Percentiles rank a stretch among this genome's conserved stretches.
phyloP scores from a whole-genome alignment of 1,140 invertebrate species.

The Dolichoris vasculosae region DNA sequence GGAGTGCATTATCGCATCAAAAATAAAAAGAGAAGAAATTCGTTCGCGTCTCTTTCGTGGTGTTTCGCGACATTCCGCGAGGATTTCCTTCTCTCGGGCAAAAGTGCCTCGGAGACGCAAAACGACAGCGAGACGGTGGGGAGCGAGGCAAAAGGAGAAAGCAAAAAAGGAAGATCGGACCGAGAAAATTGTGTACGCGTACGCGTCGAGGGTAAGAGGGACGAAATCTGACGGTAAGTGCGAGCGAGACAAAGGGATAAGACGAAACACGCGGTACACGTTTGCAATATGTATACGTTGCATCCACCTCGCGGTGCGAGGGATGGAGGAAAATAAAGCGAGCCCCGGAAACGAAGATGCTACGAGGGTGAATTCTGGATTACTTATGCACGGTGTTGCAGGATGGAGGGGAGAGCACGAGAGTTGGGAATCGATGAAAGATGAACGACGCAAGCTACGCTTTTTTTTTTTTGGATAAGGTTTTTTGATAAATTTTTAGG shows the following conservation, averaged over 20 bases:
- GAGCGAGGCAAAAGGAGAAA: not conserved
- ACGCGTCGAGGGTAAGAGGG: not conserved
- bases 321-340: slow-evolving; percentile 9
- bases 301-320: slow-evolving; percentile 42
- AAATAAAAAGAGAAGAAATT: not conserved
- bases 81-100: not conserved
- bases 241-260: slow-evolving; percentile 47
- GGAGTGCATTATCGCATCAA: slow-evolving; percentile 19
- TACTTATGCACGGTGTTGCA: not conserved
- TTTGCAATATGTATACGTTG: slow-evolving; percentile 2
- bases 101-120: not conserved
- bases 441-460: not conserved
- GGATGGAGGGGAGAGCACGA: not conserved
- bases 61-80: not conserved
- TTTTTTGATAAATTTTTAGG: too few species aligned
- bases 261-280: not conserved
- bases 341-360: slow-evolving; percentile 27
- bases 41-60: not conserved
- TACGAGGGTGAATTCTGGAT: slow-evolving; percentile 21
- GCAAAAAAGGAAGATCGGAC: not conserved
- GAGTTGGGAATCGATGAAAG: slow-evolving; percentile 18
- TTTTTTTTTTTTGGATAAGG: too few species aligned
- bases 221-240: not conserved
- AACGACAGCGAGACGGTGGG: not conserved
- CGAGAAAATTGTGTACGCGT: not conserved